Conservation (phyloP, 2,113 vertebrate species). For the Pteruthius melanotis region DNA sequence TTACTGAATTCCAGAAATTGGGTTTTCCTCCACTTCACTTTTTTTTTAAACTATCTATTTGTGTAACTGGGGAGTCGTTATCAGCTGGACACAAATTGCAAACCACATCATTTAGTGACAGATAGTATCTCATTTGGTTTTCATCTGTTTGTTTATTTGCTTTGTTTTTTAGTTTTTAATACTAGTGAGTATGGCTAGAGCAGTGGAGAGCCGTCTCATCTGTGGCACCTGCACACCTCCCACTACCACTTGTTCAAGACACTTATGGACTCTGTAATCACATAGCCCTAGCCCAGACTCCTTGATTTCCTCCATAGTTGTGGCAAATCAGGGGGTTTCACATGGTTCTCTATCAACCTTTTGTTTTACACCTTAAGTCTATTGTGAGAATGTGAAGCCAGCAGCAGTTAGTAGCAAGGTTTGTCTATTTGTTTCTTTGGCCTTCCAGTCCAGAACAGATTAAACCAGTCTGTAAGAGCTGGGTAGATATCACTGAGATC, state of each 20-base stretch:
- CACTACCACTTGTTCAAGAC: neutral
- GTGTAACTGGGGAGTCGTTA: neutral
- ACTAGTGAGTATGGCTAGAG: neutral
- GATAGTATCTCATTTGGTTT: fast-evolving
- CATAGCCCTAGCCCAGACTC: neutral
- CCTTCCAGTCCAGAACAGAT: neutral
- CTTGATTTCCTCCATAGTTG: neutral
- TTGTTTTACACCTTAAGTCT: neutral
- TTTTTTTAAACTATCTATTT: neutral
- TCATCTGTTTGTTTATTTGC: neutral
- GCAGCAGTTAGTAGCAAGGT: neutral
- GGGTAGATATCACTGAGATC: neutral
- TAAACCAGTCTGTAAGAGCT: neutral
- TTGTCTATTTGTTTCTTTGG: neutral
- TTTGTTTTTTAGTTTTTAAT: neutral
- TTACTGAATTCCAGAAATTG: neutral
- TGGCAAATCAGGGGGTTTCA: fast-evolving
- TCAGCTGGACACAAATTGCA: neutral
- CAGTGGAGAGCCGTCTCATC: fast-evolving
- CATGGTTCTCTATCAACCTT: neutral
- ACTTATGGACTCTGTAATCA: neutral
- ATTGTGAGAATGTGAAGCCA: neutral
- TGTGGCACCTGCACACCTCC: neutral
- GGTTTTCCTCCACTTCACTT: fast-evolving
- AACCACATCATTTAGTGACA: neutral